Evolutionary conservation across 1,140 invertebrate species (phyloP), one percentile per base, ranked within the genome.

Genomic region (Hypsibius dujardini): DNA sequence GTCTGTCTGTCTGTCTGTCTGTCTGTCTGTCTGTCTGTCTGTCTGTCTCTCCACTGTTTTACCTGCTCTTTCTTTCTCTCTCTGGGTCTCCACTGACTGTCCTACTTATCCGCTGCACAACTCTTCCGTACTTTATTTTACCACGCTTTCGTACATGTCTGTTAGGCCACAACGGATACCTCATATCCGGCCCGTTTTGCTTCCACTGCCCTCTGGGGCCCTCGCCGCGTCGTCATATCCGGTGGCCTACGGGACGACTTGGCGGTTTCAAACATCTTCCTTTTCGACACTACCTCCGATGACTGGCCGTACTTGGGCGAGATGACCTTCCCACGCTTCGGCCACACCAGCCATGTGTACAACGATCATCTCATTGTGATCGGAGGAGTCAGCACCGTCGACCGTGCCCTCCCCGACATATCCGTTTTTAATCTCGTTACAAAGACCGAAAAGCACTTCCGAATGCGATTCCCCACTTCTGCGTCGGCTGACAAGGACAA

Each of bases 401-500:
- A 75, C 67, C 74, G 75, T 46, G 62, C 70, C 56, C 75, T 77
- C 59, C 80, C 79, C 69, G 81, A 80, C 15, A 72, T 82, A 40
- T 77, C 76, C 72, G 74, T 82, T 2, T 72, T 83, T 47, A 74
- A 82, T 77, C 74, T 83, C 46, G 46, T 28, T 28, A 28, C 28
- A 28, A 28, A 28, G 28, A 28, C 28, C 28, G 28, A 28, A 59
- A 46, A 75, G 74, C 47, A 71, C 75, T 1, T 59, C 46, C 1
- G 77, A 74, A 71, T 69, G 71, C 42, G 80, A 83, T 74, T 80
- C 78, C 74, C 46, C 70, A n/a, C 72, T 81, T n/a, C 78, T 79
- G 50, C 81, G 81, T 77, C 79, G 74, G 74, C 59, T 47, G 15
- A 69, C 47, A 12, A 69, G 70, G 67, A 50, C 15, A 70, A 40